Base-by-base conservation (phyloP, 2,113 vertebrate species). In the Arenaria interpres region DNA sequence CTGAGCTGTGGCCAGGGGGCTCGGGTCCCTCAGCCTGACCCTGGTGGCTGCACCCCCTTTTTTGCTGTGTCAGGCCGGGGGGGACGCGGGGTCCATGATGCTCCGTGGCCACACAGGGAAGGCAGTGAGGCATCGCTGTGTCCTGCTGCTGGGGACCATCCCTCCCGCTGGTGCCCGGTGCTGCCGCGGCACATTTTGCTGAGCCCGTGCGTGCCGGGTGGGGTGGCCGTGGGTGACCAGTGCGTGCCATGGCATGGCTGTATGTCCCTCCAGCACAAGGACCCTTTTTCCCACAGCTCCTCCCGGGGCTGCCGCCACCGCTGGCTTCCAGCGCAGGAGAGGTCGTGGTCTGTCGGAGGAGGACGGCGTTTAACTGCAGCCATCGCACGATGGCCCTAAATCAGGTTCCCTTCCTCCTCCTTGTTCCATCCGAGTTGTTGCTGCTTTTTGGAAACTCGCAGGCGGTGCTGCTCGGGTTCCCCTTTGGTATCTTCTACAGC, bases 191-290 rank as follows among this genome's bases (percentile, higher is more conserved):
- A 33, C 9, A 14, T 20, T 7, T 5, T 3, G 18, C 67, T 4
- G 28, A 10, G 72, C 78, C 46, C 3, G 1, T 1, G n/a, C 3
- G 51, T 59, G 27, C 57, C 3, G 5, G 27, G 17, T 2, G 54
- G 46, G 30, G 2, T 51, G 81, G 15, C 81, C 2, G 0, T 0
- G 43, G 27, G 60, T 10, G 41, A 11, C 14, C 5, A 21, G 9
- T 5, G 60, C 3, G 22, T 0, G 0, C 5, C 14, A 39, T 32
- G 1, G 2, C 5, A 2, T 14, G 0, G 18, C 20, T 18, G 2
- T 4, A 2, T 46, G 18, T 83, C 48, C 53, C 50, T 14, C 66
- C 22, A 22, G 67, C 68, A 23, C n/a, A 9, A 22, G 56, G 60
- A 35, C 66, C 0, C 37, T 17, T 35, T 32, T 10, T 21, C 54